Evolutionary conservation across 2,113 vertebrate genomes (phyloP), one percentile per base, ranked within the genome.

Genomic region (Xyliphius kryptos): DNA sequence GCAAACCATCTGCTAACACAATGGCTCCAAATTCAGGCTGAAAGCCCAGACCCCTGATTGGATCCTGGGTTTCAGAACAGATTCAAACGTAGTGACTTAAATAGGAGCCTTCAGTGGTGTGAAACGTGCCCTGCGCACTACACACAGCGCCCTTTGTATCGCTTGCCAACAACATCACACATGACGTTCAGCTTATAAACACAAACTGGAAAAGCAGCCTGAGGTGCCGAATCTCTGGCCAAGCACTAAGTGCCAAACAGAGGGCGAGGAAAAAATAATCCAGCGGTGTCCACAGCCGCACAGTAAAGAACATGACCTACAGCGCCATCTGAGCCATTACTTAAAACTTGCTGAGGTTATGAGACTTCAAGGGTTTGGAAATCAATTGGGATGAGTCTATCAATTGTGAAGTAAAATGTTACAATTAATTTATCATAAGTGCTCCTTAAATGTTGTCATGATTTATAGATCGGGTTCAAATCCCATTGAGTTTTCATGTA

Each of bases 281-380:
- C 63, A 38, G 26, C 41, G 15, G 51, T 41, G 21, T 37, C 44
- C 53, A 17, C 43, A 15, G 17, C 12, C 44, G 13, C 41, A 38
- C 38, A 19, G 55, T 56, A 37, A 65, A 56, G 36, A 22, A 56
- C 22, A 47, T n/a, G 10, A 21, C 10, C 36, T 10, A 26, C 13
- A 52, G 16, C 46, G 43, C 38, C 56, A 26, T 61, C 58, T 56
- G 5, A 43, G 49, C 32, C 56, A 52, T 46, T 43, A 60, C 65
- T 68, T 60, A 63, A 73, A 70, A 46, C 36, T 32, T 50, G 26
- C 53, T 16, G 21, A 9, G 8, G 22, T 55, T 55, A 46, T 21
- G 26, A 54, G n/a, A n/a, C n/a, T n/a, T n/a, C n/a, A n/a, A n/a
- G n/a, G n/a, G n/a, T n/a, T n/a, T n/a, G n/a, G n/a, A n/a, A n/a